phyloP scores from a whole-genome alignment of 2,113 vertebrate genomes.

The Pomatorhinus ruficollis region DNA sequence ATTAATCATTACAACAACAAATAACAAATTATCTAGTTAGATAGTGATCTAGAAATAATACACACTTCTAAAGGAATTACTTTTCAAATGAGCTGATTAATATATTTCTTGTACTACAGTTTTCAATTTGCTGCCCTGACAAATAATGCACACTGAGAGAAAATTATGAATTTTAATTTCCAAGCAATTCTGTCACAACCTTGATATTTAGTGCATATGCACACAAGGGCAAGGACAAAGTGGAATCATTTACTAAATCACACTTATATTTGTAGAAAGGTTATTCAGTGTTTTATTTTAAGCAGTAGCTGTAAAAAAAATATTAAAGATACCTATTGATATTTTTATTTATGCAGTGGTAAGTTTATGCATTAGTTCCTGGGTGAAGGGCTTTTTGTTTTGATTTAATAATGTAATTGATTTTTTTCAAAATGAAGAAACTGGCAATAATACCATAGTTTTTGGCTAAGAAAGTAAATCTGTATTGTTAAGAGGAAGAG shows the following conservation, averaged over 20 bases:
- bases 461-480: background rate
- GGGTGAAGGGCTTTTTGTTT: background rate
- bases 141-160: background rate
- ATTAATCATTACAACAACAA: slow-evolving; percentile 53
- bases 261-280: background rate
- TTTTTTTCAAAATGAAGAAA: background rate
- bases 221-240: background rate
- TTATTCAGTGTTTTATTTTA: background rate
- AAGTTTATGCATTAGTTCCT: background rate
- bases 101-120: slow-evolving; percentile 2
- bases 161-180: slow-evolving; percentile 5
- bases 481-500: background rate
- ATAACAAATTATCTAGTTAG: slow-evolving; percentile 49
- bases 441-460: background rate
- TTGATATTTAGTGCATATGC: background rate
- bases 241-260: background rate
- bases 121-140: slow-evolving; percentile 10
- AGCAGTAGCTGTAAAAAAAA: background rate
- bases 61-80: slow-evolving; percentile 51
- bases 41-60: slow-evolving; percentile 30
- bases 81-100: slow-evolving; percentile 48
- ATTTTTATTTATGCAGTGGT: background rate
- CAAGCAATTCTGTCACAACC: background rate
- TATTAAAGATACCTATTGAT: background rate
- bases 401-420: background rate